Evolutionary conservation across 2,888 invertebrate species (phyloP), one percentile per base, ranked within the genome.

Genomic region (Drosophila siamana): DNA sequence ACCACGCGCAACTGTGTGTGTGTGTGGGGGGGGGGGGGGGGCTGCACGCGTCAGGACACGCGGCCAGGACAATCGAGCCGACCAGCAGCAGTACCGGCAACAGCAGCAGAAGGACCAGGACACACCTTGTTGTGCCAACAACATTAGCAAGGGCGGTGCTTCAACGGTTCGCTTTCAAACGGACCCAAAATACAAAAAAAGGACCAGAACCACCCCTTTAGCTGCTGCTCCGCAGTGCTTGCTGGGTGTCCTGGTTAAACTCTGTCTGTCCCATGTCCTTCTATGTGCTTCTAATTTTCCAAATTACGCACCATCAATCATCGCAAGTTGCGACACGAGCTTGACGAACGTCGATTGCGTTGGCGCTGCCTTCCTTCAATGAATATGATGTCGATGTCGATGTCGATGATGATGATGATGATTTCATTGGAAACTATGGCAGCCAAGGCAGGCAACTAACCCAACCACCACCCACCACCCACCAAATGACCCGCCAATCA

Each of bases 231-330:
- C 59, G 11, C 11, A 9, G 5, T 36, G 13, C 11, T 56, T 41
- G 1, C 54, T 54, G 43, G 16, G 30, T 41, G 46, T 16, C 28
- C 63, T 57, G 48, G 40, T 30, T 48, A 13, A 9, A 19, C 40
- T n/a, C n/a, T n/a, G n/a, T n/a, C n/a, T 33, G 61, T 19, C 63
- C n/a, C n/a, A n/a, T 26, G 41, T 62, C 55, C 69, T 64, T 72
- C 67, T 52, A 56, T 64, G 62, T 68, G 87, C 87, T 86, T 88
- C 88, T 88, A 85, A 87, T 89, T 89, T 88, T 78, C 89, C 88
- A 89, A 90, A 89, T 90, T 90, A 88, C 89, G 90, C 86, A 86
- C 86, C 90, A 90, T 90, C 90, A 89, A 90, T 90, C 90, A 90
- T 88, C 80, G 67, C 82, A 71, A 75, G 77, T 81, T 79, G 78